Conservation (phyloP, 2,797 vertebrate species). For the Sphaeramia orbicularis region DNA sequence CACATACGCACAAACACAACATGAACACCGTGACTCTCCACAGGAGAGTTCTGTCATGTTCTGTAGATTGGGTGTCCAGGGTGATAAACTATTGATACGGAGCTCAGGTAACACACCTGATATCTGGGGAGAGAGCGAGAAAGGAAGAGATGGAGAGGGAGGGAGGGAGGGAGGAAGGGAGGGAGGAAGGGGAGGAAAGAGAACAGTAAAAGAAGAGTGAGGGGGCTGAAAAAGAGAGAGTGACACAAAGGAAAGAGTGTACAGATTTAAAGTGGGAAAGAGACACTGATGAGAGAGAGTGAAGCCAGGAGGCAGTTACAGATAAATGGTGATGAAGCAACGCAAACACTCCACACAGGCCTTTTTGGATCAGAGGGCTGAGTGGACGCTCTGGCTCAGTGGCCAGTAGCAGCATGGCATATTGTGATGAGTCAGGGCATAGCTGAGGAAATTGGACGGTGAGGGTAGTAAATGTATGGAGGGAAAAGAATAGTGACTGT, state of each 20-base stretch:
- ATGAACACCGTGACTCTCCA: slow-evolving; percentile 50
- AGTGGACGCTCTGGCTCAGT: slow-evolving; percentile 5
- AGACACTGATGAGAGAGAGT: slow-evolving; percentile 15
- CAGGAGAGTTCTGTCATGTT: slow-evolving; percentile 66
- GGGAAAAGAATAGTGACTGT: slow-evolving; percentile 39
- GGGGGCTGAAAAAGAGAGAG: slow-evolving; percentile 28
- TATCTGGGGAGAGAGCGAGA: slow-evolving; percentile 68
- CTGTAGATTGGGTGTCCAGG: slow-evolving; percentile 91
- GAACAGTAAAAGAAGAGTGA: slow-evolving; percentile 39
- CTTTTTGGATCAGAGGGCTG: slow-evolving; percentile 19
- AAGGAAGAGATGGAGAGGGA: background rate
- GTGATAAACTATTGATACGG: slow-evolving; percentile 94
- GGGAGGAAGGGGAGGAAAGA: slow-evolving; percentile 33
- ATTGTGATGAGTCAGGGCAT: slow-evolving; percentile 69
- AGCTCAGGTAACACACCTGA: slow-evolving; percentile 91
- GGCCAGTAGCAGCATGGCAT: slow-evolving; percentile 31
- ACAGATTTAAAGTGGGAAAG: slow-evolving; percentile 1
- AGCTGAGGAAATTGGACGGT: slow-evolving; percentile 56
- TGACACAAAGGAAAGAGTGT: slow-evolving; percentile 35
- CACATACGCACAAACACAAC: slow-evolving; percentile 32
- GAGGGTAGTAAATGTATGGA: slow-evolving; percentile 44
- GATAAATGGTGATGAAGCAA: slow-evolving; percentile 1
- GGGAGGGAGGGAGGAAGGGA: slow-evolving; percentile 4
- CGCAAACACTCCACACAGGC: background rate
- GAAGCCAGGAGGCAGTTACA: slow-evolving; percentile 13